Percentiles rank a stretch among this genome's conserved stretches.
Conservation (phyloP, 2,888 invertebrate genomes). For the Mythimna lalbum region DNA sequence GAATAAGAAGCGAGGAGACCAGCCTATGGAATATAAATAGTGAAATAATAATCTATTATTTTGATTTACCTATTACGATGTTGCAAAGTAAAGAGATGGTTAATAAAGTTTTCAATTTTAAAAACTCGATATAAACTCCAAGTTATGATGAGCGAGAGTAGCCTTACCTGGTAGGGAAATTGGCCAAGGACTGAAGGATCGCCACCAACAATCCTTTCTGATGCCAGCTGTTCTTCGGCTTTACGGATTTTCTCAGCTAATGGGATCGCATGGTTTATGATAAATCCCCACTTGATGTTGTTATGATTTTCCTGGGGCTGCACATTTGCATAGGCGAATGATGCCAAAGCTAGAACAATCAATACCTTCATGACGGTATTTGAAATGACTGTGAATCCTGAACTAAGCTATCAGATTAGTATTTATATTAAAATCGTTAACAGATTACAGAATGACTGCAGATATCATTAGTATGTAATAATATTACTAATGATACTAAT, state of each 20-base stretch:
- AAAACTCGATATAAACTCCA: no score
- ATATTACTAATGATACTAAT: no score
- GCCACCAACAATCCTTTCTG: constrained; percentile 76
- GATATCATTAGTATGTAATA: constrained; percentile 30
- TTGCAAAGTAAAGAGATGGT: background rate
- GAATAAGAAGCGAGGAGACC: constrained; percentile 53
- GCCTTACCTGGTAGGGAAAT: constrained; percentile 75
- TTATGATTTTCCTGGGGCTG: constrained; percentile 29
- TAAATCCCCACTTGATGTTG: constrained; percentile 71
- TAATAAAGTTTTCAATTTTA: no score
- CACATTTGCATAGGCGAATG: constrained; percentile 52
- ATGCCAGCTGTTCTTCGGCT: constrained; percentile 69
- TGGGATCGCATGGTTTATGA: constrained; percentile 69
- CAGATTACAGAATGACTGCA: constrained; percentile 37
- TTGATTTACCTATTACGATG: background rate
- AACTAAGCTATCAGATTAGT: constrained; percentile 27
- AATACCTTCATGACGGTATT: constrained; percentile 57
- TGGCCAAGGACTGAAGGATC: constrained; percentile 67
- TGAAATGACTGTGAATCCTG: constrained; percentile 17
- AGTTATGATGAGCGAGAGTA: background rate
- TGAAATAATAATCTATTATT: background rate
- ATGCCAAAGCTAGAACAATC: constrained; percentile 52
- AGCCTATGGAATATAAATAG: constrained; percentile 42
- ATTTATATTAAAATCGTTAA: constrained; percentile 55
- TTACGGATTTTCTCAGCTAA: constrained; percentile 71